A percentile compares a stretch with the other conserved stretches of the same genome.
Conservation (phyloP, 2,888 invertebrate species). For the Lepidonotus clava region DNA sequence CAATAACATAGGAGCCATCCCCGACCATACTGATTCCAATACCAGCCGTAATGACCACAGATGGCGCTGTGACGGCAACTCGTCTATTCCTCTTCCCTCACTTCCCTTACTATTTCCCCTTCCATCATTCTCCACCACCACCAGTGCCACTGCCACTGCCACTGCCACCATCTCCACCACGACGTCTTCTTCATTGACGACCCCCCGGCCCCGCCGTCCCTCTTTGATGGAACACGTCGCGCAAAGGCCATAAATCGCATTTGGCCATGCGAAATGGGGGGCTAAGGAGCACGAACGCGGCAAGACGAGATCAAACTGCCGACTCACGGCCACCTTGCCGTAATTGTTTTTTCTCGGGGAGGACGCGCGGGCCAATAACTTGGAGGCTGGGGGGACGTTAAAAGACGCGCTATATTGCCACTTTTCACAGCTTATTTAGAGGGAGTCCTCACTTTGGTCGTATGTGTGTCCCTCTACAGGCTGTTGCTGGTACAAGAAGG, state of each 20-base stretch:
- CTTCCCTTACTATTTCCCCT: neutral
- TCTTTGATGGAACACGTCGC: slow-evolving; percentile 21
- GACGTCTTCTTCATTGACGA: slow-evolving; percentile 3
- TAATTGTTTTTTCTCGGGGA: slow-evolving; percentile 15
- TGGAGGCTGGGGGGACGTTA: neutral
- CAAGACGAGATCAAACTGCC: slow-evolving; percentile 24
- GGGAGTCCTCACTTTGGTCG: neutral
- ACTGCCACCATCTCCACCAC: no score
- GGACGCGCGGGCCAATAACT: neutral
- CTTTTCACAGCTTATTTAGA: neutral
- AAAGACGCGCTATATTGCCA: neutral
- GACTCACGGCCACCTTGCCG: slow-evolving; percentile 6
- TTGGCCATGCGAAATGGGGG: neutral
- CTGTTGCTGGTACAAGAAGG: no score
- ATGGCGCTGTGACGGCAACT: no score
- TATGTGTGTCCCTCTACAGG: neutral
- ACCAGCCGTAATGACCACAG: no score
- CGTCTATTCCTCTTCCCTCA: neutral
- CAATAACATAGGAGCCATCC: no score
- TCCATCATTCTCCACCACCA: neutral
- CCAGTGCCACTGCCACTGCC: no score
- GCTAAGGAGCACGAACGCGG: neutral
- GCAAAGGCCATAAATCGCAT: slow-evolving; percentile 12
- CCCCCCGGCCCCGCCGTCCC: neutral
- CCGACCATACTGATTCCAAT: no score